phyloP scores from a whole-genome alignment of 1,140 invertebrate species.

The Platyscapa corneri region DNA sequence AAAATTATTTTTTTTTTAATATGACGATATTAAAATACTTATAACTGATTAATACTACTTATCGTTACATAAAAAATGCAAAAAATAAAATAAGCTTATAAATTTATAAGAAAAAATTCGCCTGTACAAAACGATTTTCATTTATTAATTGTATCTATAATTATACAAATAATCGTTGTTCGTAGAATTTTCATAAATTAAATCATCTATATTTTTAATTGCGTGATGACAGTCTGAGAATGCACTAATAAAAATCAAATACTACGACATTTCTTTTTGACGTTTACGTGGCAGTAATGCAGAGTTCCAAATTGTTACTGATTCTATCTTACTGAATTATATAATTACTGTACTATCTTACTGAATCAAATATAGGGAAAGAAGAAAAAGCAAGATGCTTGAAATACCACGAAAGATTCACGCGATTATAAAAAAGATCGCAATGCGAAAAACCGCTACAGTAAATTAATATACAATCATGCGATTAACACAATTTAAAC shows the following conservation, averaged over 20 bases:
- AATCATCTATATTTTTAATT: not conserved
- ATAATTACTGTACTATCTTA: no score
- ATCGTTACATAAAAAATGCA: not conserved
- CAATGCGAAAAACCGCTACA: not conserved
- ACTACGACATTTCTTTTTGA: not conserved
- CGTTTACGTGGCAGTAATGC: slow-evolving; percentile 1
- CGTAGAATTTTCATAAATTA: not conserved
- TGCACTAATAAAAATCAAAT: not conserved
- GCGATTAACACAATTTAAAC: not conserved
- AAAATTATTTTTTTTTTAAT: not conserved
- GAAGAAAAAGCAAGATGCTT: not conserved
- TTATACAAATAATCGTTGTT: not conserved
- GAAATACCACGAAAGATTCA: not conserved
- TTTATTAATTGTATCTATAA: not conserved
- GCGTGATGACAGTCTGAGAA: not conserved
- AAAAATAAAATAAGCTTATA: not conserved
- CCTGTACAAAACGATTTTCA: not conserved
- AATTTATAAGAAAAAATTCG: not conserved
- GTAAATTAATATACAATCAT: slow-evolving; percentile 5
- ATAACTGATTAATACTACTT: not conserved
- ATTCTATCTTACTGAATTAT: no score
- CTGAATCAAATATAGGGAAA: not conserved
- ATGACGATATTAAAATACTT: no score
- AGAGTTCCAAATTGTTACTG: not conserved
- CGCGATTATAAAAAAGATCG: not conserved